Conservation (phyloP, 2,888 invertebrate species). For the Eupithecia vulgata region DNA sequence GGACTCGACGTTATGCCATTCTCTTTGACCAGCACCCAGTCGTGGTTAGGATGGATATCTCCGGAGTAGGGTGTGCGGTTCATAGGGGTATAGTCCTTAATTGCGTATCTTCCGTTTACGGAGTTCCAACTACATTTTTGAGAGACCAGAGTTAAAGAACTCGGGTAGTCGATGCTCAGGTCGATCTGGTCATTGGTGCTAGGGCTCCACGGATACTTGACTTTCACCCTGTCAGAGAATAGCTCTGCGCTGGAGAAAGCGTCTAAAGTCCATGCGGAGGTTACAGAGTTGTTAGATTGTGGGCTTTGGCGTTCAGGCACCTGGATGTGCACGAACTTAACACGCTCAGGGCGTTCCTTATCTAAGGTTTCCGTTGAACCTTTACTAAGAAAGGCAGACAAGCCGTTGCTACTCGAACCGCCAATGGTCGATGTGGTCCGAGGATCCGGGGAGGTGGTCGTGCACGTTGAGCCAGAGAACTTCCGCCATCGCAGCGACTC, state of each 20-base stretch:
- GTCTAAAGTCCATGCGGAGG: slow-evolving; percentile 61
- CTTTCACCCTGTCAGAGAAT: slow-evolving; percentile 35
- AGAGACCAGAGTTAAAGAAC: slow-evolving; percentile 40
- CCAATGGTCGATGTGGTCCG: background rate
- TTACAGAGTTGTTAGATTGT: slow-evolving; percentile 30
- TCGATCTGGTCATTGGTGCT: slow-evolving; percentile 44
- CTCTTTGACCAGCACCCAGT: slow-evolving; percentile 45
- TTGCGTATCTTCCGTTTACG: slow-evolving; percentile 7
- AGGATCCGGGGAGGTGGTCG: background rate
- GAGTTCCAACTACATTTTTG: slow-evolving; percentile 47
- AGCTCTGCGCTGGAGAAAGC: slow-evolving; percentile 51
- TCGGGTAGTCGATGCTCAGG: slow-evolving; percentile 56
- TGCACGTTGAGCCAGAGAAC: background rate
- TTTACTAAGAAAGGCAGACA: background rate
- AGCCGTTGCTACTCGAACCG: background rate
- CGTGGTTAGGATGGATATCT: slow-evolving; percentile 34
- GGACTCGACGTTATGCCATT: slow-evolving; percentile 26
- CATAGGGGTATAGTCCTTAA: slow-evolving; percentile 37
- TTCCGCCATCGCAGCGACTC: background rate
- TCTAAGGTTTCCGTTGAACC: background rate
- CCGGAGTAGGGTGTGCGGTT: slow-evolving; percentile 32
- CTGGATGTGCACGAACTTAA: background rate
- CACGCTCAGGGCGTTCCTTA: background rate
- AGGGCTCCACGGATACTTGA: slow-evolving; percentile 59
- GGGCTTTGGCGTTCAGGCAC: background rate